Evolutionary conservation across 2,888 invertebrate genomes (phyloP).

Genomic region (Macaria liturata): DNA sequence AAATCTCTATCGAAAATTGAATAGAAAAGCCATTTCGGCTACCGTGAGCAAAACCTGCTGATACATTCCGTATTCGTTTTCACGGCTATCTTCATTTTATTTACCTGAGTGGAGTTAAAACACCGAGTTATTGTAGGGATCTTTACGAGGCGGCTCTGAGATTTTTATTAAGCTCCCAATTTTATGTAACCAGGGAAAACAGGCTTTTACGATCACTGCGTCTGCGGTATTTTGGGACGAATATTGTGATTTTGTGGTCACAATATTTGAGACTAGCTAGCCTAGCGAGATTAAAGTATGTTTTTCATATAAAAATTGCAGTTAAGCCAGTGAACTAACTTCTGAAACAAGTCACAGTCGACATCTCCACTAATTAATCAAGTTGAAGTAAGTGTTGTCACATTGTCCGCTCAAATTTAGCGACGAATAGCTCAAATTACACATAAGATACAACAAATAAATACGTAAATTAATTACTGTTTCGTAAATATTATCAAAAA

Average conservation of each 20-base stretch:
- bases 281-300: too few species aligned
- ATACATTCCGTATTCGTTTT: slow-evolving; percentile 65
- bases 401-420: too few species aligned
- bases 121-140: slow-evolving; percentile 38
- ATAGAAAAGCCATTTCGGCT: slow-evolving; percentile 81
- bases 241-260: not conserved
- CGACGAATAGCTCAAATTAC: too few species aligned
- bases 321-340: too few species aligned
- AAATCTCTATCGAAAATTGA: slow-evolving; percentile 84
- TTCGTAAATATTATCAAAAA: too few species aligned
- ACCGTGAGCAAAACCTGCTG: slow-evolving; percentile 65
- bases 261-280: too few species aligned
- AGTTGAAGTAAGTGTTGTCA: too few species aligned
- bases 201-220: slow-evolving; percentile 16
- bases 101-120: slow-evolving; percentile 57
- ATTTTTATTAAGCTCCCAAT: slow-evolving; percentile 23
- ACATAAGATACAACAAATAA: too few species aligned
- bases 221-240: slow-evolving; percentile 7
- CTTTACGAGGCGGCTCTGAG: slow-evolving; percentile 27
- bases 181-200: slow-evolving; percentile 25
- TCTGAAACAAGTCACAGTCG: too few species aligned
- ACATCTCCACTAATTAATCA: too few species aligned
- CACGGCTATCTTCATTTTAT: slow-evolving; percentile 73
- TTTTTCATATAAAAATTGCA: too few species aligned
- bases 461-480: too few species aligned